phyloP scores from a whole-genome alignment of 2,113 vertebrate genomes.

The Cebus imitator region DNA sequence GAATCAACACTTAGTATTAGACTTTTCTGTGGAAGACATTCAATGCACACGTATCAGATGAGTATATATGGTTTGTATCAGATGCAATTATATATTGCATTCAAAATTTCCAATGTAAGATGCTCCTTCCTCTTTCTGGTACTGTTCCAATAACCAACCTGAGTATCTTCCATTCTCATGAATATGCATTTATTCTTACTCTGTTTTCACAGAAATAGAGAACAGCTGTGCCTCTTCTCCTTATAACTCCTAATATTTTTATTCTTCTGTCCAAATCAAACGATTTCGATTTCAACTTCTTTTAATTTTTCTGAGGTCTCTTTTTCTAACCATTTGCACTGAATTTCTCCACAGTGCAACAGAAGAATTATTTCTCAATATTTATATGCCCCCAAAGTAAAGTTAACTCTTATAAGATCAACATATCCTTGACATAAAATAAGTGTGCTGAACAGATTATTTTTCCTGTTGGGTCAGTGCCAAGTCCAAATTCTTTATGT shows the following conservation, averaged over 20 bases:
- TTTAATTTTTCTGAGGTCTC: slow-evolving; percentile 43
- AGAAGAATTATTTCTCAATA: slow-evolving; percentile 45
- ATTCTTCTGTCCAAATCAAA: slow-evolving; percentile 53
- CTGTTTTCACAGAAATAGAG: not conserved
- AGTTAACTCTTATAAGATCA: slow-evolving; percentile 26
- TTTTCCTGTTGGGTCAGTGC: not conserved
- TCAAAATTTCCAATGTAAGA: not conserved
- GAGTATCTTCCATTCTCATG: not conserved
- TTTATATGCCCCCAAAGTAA: slow-evolving; percentile 21
- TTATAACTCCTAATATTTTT: not conserved
- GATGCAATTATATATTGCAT: not conserved
- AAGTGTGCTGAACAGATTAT: not conserved
- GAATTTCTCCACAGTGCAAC: slow-evolving; percentile 26
- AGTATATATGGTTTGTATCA: not conserved
- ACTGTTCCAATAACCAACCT: not conserved
- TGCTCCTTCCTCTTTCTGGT: not conserved
- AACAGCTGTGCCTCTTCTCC: slow-evolving; percentile 2
- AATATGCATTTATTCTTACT: not conserved
- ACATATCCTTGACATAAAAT: not conserved
- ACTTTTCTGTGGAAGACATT: not conserved
- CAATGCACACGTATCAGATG: not conserved
- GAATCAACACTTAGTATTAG: not conserved
- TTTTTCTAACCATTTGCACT: slow-evolving; percentile 46
- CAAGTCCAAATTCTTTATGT: not conserved
- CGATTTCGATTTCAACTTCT: slow-evolving; percentile 48